Base-by-base conservation (phyloP, 2,113 vertebrate species). In the Butastur rufipennis region DNA sequence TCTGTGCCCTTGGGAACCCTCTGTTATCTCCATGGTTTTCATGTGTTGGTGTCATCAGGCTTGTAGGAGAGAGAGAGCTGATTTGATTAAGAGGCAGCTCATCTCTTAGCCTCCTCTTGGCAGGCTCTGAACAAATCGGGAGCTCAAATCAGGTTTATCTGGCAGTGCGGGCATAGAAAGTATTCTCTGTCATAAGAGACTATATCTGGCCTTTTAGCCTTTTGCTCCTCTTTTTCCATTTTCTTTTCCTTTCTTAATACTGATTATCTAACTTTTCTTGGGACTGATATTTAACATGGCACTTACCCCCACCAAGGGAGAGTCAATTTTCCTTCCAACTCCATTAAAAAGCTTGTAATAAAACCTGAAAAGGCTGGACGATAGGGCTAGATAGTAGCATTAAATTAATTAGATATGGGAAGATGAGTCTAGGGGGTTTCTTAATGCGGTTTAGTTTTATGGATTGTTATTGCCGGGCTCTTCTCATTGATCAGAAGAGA, bases 301-400 rank as follows among this genome's bases (percentile, higher is more conserved):
- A 38, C 65, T 90, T 66, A 47, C 23, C 19, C 53, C 26, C 48
- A 78, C 68, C 58, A 53, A 73, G 19, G 59, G 63, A 89, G 23
- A 95, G 68, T 94, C 59, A n/a, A 47, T 92, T 96, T 92, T 73
- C 86, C 70, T 95, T 81, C 89, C 59, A 87, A 56, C 68, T 90
- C 92, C 59, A 85, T 92, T 81, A 94, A 85, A 92, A 94, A 87
- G 5, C 48, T 84, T 34, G 40, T 73, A 90, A 87, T 68, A 87
- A 86, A 84, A 78, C 38, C 50, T 81, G 70, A 50, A 84, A 55
- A 84, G 25, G 59, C 31, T 63, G 48, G 82, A 50, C 1, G 4
- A n/a, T 10, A 40, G 59, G 61, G 74, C 74, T 81, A 42, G 92
- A 88, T 95, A 85, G 70, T 23, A 90, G 40, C 65, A 73, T 78